These are phyloP conservation scores for Mobula hypostoma DNA, from an alignment of 2,113 vertebrate species.

Conservation along the genomic window DNA sequence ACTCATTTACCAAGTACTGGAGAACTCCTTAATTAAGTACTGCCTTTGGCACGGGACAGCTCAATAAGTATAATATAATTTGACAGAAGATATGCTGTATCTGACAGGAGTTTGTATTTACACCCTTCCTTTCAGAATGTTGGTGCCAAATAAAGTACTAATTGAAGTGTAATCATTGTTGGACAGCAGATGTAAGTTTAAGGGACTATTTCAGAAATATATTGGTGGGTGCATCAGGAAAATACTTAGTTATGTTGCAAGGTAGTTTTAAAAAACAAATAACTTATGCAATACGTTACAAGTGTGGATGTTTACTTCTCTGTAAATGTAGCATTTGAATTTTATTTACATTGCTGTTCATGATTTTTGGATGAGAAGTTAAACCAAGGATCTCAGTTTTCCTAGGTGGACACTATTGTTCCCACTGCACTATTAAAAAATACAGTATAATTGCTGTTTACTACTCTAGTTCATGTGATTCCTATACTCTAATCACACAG, in stretches of 20 bases:
- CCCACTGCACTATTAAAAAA: neutral
- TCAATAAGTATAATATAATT: neutral
- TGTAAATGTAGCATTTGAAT: neutral
- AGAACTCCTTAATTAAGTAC: neutral
- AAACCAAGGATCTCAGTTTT: neutral
- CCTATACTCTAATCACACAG: too few relatives aligned
- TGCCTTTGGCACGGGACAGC: neutral
- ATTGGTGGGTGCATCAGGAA: neutral
- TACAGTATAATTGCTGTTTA: neutral
- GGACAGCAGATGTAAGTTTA: neutral
- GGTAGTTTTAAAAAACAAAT: neutral
- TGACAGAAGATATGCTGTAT: neutral
- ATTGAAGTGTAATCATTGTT: neutral
- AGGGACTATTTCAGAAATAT: neutral
- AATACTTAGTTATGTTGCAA: neutral
- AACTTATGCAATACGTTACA: neutral
- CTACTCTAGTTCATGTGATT: too few relatives aligned
- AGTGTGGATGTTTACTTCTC: neutral
- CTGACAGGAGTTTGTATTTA: neutral
- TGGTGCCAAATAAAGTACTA: neutral
- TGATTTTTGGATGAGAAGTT: neutral
- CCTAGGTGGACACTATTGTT: neutral
- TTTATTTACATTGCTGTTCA: neutral
- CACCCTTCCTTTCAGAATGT: neutral
- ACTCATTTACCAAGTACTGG: neutral